Percentiles rank a stretch among this genome's conserved stretches.
Evolutionary conservation across 2,797 vertebrate genomes (phyloP).

Genomic region (Enoplosus armatus): DNA sequence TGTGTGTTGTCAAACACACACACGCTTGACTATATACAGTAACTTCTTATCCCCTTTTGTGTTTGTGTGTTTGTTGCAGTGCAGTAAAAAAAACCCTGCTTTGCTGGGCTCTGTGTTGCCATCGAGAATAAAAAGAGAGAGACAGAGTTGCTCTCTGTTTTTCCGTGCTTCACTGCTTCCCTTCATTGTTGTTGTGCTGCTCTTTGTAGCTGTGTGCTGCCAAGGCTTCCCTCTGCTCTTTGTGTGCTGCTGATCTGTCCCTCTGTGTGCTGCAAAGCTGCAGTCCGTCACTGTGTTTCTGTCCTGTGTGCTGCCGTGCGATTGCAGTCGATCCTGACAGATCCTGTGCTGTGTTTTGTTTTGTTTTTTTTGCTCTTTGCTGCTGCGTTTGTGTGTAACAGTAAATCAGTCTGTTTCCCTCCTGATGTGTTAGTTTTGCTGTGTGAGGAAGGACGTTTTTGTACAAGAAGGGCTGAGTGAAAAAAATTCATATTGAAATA

Average conservation of each 20-base stretch:
- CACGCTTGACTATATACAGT: constrained; percentile 51
- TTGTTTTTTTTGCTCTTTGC: constrained; percentile 33
- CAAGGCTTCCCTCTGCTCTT: constrained; percentile 66
- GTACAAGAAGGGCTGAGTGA: not conserved
- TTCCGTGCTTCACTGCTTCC: constrained; percentile 62
- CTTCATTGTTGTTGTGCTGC: constrained; percentile 65
- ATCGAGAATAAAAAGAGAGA: constrained; percentile 50
- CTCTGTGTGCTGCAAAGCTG: constrained; percentile 57
- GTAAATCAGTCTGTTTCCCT: constrained; percentile 25
- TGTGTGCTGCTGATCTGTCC: constrained; percentile 60
- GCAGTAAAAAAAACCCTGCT: constrained; percentile 73
- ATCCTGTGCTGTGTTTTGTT: constrained; percentile 37
- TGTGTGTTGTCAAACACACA: constrained; percentile 41
- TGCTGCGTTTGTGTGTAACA: constrained; percentile 56
- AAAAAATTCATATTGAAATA: not conserved
- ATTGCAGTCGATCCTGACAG: constrained; percentile 54
- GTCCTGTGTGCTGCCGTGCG: constrained; percentile 43
- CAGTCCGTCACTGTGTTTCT: constrained; percentile 47
- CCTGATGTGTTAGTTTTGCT: constrained; percentile 33
- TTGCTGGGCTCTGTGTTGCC: constrained; percentile 64
- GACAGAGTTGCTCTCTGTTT: constrained; percentile 54
- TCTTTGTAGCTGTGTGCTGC: constrained; percentile 65
- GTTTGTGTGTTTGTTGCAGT: constrained; percentile 77
- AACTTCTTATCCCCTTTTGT: constrained; percentile 50
- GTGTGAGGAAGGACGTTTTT: constrained; percentile 19